Evolutionary conservation across 2,797 vertebrate genomes (phyloP).

Genomic region (Echiichthys vipera): DNA sequence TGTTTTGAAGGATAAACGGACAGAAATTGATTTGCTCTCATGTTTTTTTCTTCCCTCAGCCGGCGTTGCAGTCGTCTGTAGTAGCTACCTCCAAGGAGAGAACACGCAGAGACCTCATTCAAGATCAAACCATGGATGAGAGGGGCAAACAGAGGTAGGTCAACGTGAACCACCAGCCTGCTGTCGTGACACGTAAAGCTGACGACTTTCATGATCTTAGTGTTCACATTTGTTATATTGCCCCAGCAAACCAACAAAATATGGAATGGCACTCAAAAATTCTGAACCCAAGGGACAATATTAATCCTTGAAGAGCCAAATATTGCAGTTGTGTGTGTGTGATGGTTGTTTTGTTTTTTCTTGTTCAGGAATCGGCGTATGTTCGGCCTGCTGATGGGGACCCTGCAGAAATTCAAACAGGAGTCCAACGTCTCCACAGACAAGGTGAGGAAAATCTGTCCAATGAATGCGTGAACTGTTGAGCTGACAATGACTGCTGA

Average conservation of each 20-base stretch:
- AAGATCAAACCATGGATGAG: constrained; percentile 99
- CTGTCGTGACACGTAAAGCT: neutral
- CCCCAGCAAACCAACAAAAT: neutral
- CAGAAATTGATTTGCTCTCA: neutral
- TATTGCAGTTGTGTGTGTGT: neutral
- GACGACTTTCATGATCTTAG: accelerated
- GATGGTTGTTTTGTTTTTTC: neutral
- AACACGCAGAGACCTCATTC: constrained; percentile 99
- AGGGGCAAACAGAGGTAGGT: constrained; percentile 95
- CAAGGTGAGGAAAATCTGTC: constrained; percentile 82
- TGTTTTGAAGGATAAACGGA: neutral
- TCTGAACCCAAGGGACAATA: neutral
- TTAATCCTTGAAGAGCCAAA: neutral
- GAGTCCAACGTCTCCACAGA: constrained; percentile 96
- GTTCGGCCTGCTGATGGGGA: constrained; percentile 99
- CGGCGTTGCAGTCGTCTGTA: constrained; percentile 99
- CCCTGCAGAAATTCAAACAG: constrained; percentile 98
- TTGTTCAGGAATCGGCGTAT: constrained; percentile 95
- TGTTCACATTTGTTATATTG: neutral
- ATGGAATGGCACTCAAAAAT: accelerated
- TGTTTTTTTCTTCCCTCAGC: constrained; percentile 75
- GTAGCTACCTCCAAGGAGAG: constrained; percentile 99
- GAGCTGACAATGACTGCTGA: too few species aligned
- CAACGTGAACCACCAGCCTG: too few species aligned
- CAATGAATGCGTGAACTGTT: too few species aligned